phyloP scores from a whole-genome alignment of 2,888 invertebrate genomes.

The Shargacucullia verbasci region DNA sequence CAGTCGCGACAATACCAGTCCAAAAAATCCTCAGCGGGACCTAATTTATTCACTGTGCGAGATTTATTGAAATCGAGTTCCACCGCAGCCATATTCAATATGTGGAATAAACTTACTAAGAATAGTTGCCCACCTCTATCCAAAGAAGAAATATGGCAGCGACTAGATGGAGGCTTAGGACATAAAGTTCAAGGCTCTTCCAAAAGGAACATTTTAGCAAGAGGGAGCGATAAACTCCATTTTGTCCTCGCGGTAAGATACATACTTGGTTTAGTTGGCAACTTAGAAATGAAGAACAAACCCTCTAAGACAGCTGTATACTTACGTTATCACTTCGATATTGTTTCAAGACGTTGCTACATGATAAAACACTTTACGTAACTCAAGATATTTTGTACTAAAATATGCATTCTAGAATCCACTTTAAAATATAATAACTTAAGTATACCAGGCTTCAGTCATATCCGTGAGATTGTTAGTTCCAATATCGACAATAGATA shows the following conservation, averaged over 20 bases:
- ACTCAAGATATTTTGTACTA: neutral
- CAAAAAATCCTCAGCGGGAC: constrained; percentile 42
- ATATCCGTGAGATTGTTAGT: constrained; percentile 16
- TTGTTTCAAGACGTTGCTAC: constrained; percentile 16
- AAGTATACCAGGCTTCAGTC: neutral
- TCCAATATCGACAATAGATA: constrained; percentile 16
- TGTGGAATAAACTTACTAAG: constrained; percentile 46
- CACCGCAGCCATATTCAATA: constrained; percentile 38
- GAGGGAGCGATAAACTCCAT: constrained; percentile 46
- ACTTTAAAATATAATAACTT: neutral
- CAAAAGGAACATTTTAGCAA: constrained; percentile 37
- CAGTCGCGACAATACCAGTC: constrained; percentile 33
- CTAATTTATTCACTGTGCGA: constrained; percentile 46
- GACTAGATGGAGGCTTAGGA: constrained; percentile 24
- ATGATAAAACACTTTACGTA: neutral
- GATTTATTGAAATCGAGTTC: constrained; percentile 54
- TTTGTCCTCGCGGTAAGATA: constrained; percentile 40
- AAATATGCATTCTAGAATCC: neutral
- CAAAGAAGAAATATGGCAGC: constrained; percentile 38
- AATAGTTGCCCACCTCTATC: constrained; percentile 41
- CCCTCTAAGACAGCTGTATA: constrained; percentile 26
- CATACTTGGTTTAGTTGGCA: constrained; percentile 50
- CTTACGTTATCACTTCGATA: constrained; percentile 2
- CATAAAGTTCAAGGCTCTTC: constrained; percentile 48
- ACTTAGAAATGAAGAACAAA: constrained; percentile 48